Evolutionary conservation across 1,140 invertebrate genomes (phyloP), one percentile per base, ranked within the genome.

Genomic region (Drosophila nasuta): DNA sequence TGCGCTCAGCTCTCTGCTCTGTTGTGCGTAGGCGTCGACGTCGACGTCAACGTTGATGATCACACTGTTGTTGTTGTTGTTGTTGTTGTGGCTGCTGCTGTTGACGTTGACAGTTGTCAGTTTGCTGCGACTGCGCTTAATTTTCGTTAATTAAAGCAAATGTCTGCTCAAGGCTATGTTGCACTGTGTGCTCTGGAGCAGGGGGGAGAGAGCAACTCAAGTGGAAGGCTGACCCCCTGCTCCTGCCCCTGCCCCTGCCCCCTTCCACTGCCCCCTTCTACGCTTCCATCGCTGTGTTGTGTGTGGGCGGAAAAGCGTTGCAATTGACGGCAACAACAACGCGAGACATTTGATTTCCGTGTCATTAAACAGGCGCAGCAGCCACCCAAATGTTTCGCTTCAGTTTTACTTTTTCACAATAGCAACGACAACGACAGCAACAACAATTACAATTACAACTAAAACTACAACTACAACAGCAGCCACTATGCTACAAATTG

Each of bases 61-160:
- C 35, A 38, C 35, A 38, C 35, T 38, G 35, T 38, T 38, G 2
- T 38, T 10, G 33, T 35, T 38, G 6, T 38, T 33, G 30, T 25
- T 43, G 51, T 15, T 35, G 43, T n/a, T 28, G 49, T 3, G 11
- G 25, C 5, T 30, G 49, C 30, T 20, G 35, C 11, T 63, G 67
- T 49, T 35, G 57, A 20, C 20, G 66, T 17, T n/a, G 41, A 35
- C 78, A 20, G 13, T 43, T 43, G 41, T 13, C 41, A 15, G 79
- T 72, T 25, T 3, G 20, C 20, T 62, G 45, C 43, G 58, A 66
- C 68, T 77, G 70, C 59, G 58, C 66, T 87, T 76, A 87, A 87
- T 89, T 90, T 79, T 76, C 56, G 78, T 89, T 89, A 89, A 89
- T 89, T 89, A 90, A 89, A 89, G 79, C 85, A 81, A 88, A 88